A percentile compares a stretch with the other conserved stretches of the same genome.
These are phyloP conservation scores for Carcina quercana DNA, from an alignment of 2,888 invertebrate genomes.

Conservation along the genomic window DNA sequence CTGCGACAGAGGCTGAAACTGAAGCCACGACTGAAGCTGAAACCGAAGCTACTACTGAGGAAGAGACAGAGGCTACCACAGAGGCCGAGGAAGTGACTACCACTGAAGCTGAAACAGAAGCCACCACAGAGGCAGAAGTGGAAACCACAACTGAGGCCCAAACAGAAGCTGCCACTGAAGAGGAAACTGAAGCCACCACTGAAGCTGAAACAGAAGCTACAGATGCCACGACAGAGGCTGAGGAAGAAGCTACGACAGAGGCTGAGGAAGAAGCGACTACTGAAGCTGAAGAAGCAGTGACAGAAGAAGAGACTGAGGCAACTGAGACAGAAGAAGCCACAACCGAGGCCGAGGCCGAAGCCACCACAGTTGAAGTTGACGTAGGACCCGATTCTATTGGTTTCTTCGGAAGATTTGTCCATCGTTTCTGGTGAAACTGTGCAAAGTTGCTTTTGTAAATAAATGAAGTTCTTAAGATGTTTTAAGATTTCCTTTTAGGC, in stretches of 20 bases:
- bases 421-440: too few species aligned
- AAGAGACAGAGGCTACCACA: too few species aligned
- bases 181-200: background rate
- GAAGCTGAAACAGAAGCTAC: background rate
- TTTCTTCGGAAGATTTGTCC: too few species aligned
- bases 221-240: slow-evolving; percentile 1
- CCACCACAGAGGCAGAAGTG: background rate
- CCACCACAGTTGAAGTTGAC: too few species aligned
- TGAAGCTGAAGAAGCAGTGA: background rate
- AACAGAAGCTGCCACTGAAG: background rate
- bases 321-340: background rate
- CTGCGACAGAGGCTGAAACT: slow-evolving; percentile 1
- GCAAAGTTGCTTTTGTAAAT: too few species aligned
- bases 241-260: background rate
- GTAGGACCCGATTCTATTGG: too few species aligned
- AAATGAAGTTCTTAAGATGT: too few species aligned
- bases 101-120: background rate
- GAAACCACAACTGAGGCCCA: slow-evolving; percentile 4
- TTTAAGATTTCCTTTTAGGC: too few species aligned
- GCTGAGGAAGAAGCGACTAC: background rate
- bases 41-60: background rate
- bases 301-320: background rate
- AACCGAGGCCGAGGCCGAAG: background rate
- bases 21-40: background rate
- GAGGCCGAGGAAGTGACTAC: background rate